phyloP scores from a whole-genome alignment of 1,140 invertebrate genomes.

The Ruditapes philippinarum region DNA sequence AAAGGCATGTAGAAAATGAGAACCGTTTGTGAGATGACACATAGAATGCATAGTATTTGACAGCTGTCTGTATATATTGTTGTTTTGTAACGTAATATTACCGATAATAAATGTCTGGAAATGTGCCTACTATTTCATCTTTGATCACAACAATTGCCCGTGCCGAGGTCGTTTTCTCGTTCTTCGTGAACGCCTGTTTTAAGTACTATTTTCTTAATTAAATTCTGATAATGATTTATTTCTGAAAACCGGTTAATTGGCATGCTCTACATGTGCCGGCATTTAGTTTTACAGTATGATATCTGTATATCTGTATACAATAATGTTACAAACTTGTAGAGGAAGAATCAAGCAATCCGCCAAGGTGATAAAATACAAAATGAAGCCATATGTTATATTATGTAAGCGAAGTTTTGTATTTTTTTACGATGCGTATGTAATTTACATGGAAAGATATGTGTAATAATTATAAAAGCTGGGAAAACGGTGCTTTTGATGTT shows the following conservation, averaged over 20 bases:
- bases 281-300: too few relatives aligned
- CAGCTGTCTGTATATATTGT: neutral
- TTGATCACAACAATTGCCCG: neutral
- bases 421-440: conserved; percentile 34
- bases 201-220: too few relatives aligned
- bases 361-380: conserved; percentile 9
- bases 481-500: conserved; percentile 40
- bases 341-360: neutral
- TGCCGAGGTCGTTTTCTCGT: neutral
- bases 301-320: too few relatives aligned
- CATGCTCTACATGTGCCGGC: too few relatives aligned
- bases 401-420: too few relatives aligned
- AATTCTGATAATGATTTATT: too few relatives aligned
- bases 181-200: too few relatives aligned
- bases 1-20: neutral
- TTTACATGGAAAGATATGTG: conserved; percentile 40
- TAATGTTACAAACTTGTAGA: too few relatives aligned
- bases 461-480: conserved; percentile 22
- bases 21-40: neutral
- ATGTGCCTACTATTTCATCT: neutral
- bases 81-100: neutral
- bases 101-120: neutral
- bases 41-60: neutral
- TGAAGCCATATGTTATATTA: conserved; percentile 22
- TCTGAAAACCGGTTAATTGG: too few relatives aligned